These are phyloP conservation scores for Diphyllodes magnificus DNA, from an alignment of 2,113 vertebrate genomes.

Conservation along the genomic window DNA sequence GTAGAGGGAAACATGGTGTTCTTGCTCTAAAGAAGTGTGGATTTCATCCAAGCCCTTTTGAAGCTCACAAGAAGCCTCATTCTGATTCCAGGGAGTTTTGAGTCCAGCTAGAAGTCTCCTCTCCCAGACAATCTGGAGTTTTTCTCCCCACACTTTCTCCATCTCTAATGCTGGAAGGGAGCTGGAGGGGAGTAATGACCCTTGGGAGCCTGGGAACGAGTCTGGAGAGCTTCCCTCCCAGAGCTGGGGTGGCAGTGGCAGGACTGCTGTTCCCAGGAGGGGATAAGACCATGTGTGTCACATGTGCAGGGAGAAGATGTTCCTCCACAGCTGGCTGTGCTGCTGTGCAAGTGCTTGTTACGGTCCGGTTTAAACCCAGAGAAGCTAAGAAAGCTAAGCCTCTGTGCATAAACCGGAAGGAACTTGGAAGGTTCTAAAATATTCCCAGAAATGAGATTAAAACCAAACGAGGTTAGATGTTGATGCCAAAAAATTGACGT, in stretches of 20 bases:
- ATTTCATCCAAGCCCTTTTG: not conserved
- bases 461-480: too few species aligned
- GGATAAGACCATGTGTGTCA: not conserved
- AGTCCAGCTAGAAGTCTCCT: not conserved
- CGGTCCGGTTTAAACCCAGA: too few species aligned
- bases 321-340: not conserved
- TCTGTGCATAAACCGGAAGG: too few species aligned
- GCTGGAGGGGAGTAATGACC: not conserved
- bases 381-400: too few species aligned
- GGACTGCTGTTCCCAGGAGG: not conserved
- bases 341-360: not conserved
- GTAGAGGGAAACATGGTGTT: fast-evolving
- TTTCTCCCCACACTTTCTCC: not conserved
- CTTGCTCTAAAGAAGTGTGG: not conserved
- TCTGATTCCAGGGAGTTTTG: not conserved
- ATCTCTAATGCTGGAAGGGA: not conserved
- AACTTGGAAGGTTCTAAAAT: too few species aligned
- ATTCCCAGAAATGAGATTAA: too few species aligned
- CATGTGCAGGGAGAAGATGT: not conserved
- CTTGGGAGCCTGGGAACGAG: slow-evolving; percentile 21
- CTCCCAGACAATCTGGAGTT: not conserved
- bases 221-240: not conserved
- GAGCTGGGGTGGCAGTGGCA: not conserved
- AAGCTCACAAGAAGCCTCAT: not conserved
- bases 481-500: too few species aligned